These are phyloP conservation scores for Mus minutoides DNA, from an alignment of 2,797 vertebrate genomes.

Conservation along the genomic window DNA sequence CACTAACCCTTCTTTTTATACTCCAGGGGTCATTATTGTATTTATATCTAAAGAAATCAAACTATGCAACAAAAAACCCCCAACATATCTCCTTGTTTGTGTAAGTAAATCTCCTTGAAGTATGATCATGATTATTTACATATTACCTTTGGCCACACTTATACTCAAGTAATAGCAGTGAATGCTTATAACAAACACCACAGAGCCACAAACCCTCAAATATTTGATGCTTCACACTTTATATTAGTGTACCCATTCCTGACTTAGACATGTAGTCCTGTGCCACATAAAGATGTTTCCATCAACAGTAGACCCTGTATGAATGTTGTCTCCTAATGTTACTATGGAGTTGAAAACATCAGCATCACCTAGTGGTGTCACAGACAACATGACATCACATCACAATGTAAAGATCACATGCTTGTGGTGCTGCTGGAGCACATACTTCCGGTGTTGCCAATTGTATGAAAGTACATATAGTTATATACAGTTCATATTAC, in stretches of 20 bases:
- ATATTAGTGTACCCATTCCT: not conserved
- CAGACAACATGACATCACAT: not conserved
- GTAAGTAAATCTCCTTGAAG: not conserved
- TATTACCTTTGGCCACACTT: not conserved
- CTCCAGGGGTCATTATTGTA: not conserved
- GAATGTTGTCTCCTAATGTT: not conserved
- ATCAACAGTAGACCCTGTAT: not conserved
- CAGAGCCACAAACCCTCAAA: not conserved
- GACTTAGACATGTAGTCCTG: not conserved
- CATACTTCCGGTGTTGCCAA: not conserved
- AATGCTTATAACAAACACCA: not conserved
- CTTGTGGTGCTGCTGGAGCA: not conserved
- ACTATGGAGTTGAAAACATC: not conserved
- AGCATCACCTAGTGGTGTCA: not conserved
- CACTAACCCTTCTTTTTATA: not conserved
- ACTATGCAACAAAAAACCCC: not conserved
- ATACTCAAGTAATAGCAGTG: not conserved
- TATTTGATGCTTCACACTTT: not conserved
- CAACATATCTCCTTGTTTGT: not conserved
- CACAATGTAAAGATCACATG: not conserved
- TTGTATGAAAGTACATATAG: not conserved
- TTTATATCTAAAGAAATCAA: not conserved
- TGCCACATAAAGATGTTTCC: not conserved
- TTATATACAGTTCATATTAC: not conserved
- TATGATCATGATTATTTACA: not conserved